Evolutionary conservation across 2,888 invertebrate species (phyloP), one percentile per base, ranked within the genome.

Genomic region (Ectemnius continuus): DNA sequence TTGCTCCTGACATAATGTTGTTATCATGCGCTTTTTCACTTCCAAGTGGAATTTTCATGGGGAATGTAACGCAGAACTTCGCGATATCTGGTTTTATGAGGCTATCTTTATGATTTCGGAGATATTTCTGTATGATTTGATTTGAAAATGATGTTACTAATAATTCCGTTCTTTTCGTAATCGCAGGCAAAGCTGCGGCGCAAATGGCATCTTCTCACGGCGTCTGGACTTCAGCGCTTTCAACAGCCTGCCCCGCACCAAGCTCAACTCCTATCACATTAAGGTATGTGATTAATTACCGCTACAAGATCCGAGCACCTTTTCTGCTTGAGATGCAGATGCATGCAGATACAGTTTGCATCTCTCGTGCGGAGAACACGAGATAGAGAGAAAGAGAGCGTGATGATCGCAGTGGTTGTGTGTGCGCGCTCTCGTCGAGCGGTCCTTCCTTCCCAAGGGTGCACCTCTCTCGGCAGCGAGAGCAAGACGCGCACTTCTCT

Each of bases 261-360:
- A 98, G 93, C 95, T 98, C 91, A 99, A 99, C 94, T 98, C 98
- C 89, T 99, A 98, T 94, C 98, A 99, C 94, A 98, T 99, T 91
- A 99, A 99, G 97, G 98, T 97, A 93, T 94, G 94, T 90, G 14
- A 56, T 64, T 16, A 59, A 66, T 52, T 52, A 16, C 52, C 13
- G 36, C 36, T 52, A 16, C 52, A 13, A 52, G 52, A 52, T 11
- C 52, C 52, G 52, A 16, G n/a, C 14, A 52, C 16, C 23, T 16
- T 16, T 52, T 52, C 52, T 16, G 52, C 36, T 52, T 52, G 52
- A 52, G 16, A 16, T 52, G 52, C 52, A 52, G 14, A 14, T 52
- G n/a, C n/a, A 52, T 52, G 52, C 14, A 52, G 52, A 52, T 16
- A 52, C 16, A 16, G 52, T 52, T 52, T 52, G 52, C 14, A 36